phyloP scores from a whole-genome alignment of 2,113 vertebrate species.

The Otocyon megalotis region DNA sequence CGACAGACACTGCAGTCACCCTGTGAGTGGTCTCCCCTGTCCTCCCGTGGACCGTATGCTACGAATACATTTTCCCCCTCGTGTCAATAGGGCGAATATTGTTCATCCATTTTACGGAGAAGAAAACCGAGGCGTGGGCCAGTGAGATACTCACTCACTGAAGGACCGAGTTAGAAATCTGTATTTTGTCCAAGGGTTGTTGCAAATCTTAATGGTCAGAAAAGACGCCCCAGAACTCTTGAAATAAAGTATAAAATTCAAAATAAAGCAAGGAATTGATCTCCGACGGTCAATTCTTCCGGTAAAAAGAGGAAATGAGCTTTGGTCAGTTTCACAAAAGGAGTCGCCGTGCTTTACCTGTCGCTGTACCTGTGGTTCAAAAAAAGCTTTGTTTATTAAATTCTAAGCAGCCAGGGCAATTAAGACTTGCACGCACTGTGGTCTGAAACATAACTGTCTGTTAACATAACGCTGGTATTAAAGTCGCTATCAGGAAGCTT shows the following conservation, averaged over 20 bases:
- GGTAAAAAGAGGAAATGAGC: not conserved
- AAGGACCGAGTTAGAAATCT: not conserved
- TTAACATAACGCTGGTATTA: not conserved
- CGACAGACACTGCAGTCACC: not conserved
- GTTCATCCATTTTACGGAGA: not conserved
- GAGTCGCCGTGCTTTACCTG: not conserved
- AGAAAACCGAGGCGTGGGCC: not conserved
- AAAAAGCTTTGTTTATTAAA: not conserved
- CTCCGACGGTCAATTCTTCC: not conserved
- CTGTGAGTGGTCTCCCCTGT: no score
- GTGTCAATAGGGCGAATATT: not conserved
- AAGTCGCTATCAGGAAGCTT: not conserved
- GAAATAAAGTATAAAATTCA: not conserved
- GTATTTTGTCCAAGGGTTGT: not conserved
- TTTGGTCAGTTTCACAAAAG: constrained; percentile 3
- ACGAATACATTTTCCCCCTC: not conserved
- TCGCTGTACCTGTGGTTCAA: not conserved
- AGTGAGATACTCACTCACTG: no score
- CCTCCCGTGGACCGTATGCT: no score
- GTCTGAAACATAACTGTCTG: not conserved
- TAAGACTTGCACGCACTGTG: not conserved
- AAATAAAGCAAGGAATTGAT: not conserved
- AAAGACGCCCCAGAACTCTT: not conserved
- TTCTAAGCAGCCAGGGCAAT: not conserved
- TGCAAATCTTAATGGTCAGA: not conserved